Conservation (phyloP, 1,140 invertebrate species). For the Wasmannia auropunctata region DNA sequence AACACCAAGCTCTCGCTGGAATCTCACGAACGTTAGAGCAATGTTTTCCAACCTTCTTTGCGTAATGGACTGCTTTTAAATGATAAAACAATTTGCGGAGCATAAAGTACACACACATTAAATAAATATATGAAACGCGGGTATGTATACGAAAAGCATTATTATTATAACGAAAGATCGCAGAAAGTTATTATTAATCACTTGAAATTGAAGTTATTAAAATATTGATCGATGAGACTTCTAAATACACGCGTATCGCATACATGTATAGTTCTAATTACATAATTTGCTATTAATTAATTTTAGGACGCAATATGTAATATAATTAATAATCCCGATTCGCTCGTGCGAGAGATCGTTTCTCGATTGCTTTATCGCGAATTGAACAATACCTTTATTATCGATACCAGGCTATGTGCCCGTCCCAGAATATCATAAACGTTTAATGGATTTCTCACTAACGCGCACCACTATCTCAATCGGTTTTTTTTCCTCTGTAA, state of each 20-base stretch:
- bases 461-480: slow-evolving; percentile 7
- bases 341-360: neutral
- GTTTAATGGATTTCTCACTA: slow-evolving; percentile 33
- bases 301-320: neutral
- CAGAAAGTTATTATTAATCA: neutral
- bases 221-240: neutral
- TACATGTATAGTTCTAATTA: neutral
- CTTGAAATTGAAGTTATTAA: neutral
- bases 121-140: neutral
- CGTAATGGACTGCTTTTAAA: slow-evolving; percentile 3
- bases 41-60: slow-evolving; percentile 31
- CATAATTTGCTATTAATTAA: neutral
- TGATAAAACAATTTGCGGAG: slow-evolving; percentile 17
- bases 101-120: neutral
- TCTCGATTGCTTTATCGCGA: neutral
- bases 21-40: slow-evolving; percentile 21
- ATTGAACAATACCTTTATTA: slow-evolving; percentile 19
- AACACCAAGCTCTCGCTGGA: slow-evolving; percentile 22
- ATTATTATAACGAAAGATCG: neutral
- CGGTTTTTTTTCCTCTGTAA: slow-evolving; percentile 31
- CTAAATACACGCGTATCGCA: neutral
- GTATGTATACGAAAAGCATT: neutral
- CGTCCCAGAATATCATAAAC: slow-evolving; percentile 1
- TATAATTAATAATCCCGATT: neutral
- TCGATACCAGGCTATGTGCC: neutral